Evolutionary conservation across 2,113 vertebrate species (phyloP).

Genomic region (Cyphomyrus discorhynchus): DNA sequence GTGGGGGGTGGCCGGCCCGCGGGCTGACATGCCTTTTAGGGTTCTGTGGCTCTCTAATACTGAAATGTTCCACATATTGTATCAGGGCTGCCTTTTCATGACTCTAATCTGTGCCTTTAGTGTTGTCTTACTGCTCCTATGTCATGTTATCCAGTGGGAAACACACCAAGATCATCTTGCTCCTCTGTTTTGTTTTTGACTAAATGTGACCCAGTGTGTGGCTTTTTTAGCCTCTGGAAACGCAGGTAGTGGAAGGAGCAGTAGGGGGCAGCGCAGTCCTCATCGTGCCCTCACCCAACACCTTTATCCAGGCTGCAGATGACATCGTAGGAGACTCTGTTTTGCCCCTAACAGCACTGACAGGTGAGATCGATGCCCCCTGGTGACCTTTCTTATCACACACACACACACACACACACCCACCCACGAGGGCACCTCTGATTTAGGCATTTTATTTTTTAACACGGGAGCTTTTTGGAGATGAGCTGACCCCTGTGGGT

Average conservation of each 20-base stretch:
- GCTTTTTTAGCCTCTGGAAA: conserved; percentile 50
- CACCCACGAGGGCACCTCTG: not conserved
- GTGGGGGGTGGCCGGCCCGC: not conserved
- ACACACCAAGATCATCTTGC: not conserved
- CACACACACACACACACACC: not conserved
- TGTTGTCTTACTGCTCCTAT: not conserved
- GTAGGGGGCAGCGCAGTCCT: conserved; percentile 73
- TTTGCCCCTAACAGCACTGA: conserved; percentile 72
- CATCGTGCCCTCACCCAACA: conserved; percentile 82
- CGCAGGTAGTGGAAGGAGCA: conserved; percentile 64
- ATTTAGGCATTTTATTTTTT: not conserved
- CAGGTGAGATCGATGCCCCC: conserved; percentile 51
- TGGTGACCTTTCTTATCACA: not conserved
- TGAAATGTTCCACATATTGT: not conserved
- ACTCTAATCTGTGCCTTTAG: not conserved
- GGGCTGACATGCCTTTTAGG: not conserved
- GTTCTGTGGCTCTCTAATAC: not conserved
- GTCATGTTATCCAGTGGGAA: not conserved
- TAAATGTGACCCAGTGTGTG: not conserved
- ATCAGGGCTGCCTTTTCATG: not conserved
- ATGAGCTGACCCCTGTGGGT: not conserved
- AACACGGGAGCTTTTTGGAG: not conserved
- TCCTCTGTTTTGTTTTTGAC: not conserved
- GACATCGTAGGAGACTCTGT: conserved; percentile 70
- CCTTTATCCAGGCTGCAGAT: conserved; percentile 82